A percentile compares a stretch with the other conserved stretches of the same genome.
Conservation (phyloP, 2,888 invertebrate species). For the Anticlea derivata region DNA sequence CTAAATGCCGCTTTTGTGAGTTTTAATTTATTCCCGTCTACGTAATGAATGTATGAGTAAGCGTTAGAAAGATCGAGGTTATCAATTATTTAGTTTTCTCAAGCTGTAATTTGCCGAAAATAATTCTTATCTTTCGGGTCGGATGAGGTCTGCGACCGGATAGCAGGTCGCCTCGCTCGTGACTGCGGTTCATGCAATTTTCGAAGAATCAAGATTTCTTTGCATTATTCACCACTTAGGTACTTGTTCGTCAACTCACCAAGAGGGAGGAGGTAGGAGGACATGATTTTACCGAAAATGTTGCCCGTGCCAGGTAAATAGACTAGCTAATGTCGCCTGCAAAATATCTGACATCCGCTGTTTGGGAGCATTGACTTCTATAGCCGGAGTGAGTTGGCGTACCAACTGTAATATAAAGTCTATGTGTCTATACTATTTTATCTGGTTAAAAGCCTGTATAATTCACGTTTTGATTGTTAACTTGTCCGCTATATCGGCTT, state of each 20-base stretch:
- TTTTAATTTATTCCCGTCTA: slow-evolving; percentile 13
- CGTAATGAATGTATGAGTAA: slow-evolving; percentile 14
- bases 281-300: slow-evolving; percentile 24
- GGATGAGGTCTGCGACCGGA: slow-evolving; percentile 49
- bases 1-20: slow-evolving; percentile 4
- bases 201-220: slow-evolving; percentile 38
- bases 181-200: slow-evolving; percentile 48
- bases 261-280: slow-evolving; percentile 14
- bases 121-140: slow-evolving; percentile 46
- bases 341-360: slow-evolving; percentile 45
- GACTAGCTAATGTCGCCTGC: slow-evolving; percentile 39
- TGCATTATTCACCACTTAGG: slow-evolving; percentile 34
- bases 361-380: slow-evolving; percentile 53
- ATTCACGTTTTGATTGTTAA: slow-evolving; percentile 35
- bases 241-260: slow-evolving; percentile 13
- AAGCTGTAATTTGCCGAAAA: slow-evolving; percentile 19
- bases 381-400: slow-evolving; percentile 33
- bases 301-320: slow-evolving; percentile 35
- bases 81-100: slow-evolving; percentile 17
- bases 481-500: slow-evolving; percentile 40
- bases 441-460: slow-evolving; percentile 52
- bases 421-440: slow-evolving; percentile 47
- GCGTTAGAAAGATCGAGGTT: slow-evolving; percentile 20
- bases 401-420: slow-evolving; percentile 11
- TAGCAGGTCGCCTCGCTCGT: slow-evolving; percentile 29